Base-by-base conservation (phyloP, 2,888 invertebrate genomes). In the Agelastica alni region DNA sequence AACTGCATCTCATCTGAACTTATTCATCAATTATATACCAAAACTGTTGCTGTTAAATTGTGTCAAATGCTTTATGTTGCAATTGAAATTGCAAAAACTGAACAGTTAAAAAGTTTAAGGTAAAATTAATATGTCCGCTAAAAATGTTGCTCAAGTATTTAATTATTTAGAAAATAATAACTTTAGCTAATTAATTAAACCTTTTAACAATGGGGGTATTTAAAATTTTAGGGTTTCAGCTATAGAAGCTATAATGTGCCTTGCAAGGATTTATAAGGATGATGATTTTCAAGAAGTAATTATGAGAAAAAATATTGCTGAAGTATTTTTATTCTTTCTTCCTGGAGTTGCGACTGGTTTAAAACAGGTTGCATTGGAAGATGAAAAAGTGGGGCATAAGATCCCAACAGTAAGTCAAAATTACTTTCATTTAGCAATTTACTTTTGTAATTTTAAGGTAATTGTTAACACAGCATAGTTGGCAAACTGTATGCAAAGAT, bases 61-160 rank as follows among this genome's bases (percentile, higher is more conserved):
- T 85, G 86, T 2, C 85, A 87, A 68, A 83, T 85, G 42, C 78
- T 90, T 37, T 85, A 84, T 63, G 79, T 85, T 0, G 80, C 85
- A 10, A 77, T 87, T 1, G 83, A 85, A 62, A 75, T 90, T 12
- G 85, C 87, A 6, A 84, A 84, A 70, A 73, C 77, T 26, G 90
- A 91, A 70, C 86, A 82, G 69, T 81, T 84, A 31, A 78, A 81
- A 28, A 73, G 80, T 36, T 75, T 91, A 9, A 84, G 86, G 87
- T 89, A 75, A 70, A 65, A 62, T 26, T 26, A 7, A 20, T 10
- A 17, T 14, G n/a, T n/a, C n/a, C n/a, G n/a, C n/a, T n/a, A n/a
- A n/a, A n/a, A n/a, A n/a, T n/a, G n/a, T n/a, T n/a, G n/a, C n/a
- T n/a, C n/a, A n/a, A n/a, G n/a, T n/a, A n/a, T n/a, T n/a, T n/a